Percentiles rank a stretch among this genome's conserved stretches.
These are phyloP conservation scores for Cremastinae sp. DNA, from an alignment of 2,888 invertebrate genomes.

Conservation along the genomic window DNA sequence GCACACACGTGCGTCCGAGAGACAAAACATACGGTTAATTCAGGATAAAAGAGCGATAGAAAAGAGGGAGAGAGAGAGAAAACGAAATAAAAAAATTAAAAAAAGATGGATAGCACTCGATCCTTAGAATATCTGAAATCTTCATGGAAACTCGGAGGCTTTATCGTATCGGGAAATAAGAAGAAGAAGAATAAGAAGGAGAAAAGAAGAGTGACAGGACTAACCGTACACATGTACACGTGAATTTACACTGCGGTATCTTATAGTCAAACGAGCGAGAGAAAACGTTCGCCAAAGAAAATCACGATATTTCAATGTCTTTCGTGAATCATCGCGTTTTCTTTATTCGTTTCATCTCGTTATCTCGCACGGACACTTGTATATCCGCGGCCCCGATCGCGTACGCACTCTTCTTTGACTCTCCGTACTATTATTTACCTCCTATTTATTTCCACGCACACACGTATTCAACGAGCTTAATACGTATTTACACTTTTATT, in stretches of 20 bases:
- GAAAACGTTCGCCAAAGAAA: conserved; percentile 41
- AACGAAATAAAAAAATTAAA: not conserved
- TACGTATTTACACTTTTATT: not conserved
- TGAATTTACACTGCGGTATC: not conserved
- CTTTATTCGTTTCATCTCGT: conserved; percentile 54
- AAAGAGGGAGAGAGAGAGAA: conserved; percentile 2
- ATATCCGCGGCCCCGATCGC: conserved; percentile 9
- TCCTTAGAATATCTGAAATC: conserved; percentile 52
- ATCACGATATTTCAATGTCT: conserved; percentile 61
- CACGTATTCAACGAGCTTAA: not conserved
- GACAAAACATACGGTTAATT: conserved; percentile 33
- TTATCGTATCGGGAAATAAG: not conserved
- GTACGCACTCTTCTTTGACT: not conserved
- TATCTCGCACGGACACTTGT: conserved; percentile 34
- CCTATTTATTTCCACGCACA: no score
- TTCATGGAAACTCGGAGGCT: conserved; percentile 47
- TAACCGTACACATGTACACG: conserved; percentile 2
- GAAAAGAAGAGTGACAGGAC: not conserved
- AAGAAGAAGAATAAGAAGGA: no score
- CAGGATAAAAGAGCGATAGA: conserved; percentile 8
- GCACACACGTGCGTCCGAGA: conserved; percentile 6
- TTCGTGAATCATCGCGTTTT: conserved; percentile 54
- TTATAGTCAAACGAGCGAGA: conserved; percentile 14
- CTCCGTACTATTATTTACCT: no score
- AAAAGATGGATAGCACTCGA: conserved; percentile 14